Conservation (phyloP, 2,113 vertebrate genomes). For the Tonatia bakeri region DNA sequence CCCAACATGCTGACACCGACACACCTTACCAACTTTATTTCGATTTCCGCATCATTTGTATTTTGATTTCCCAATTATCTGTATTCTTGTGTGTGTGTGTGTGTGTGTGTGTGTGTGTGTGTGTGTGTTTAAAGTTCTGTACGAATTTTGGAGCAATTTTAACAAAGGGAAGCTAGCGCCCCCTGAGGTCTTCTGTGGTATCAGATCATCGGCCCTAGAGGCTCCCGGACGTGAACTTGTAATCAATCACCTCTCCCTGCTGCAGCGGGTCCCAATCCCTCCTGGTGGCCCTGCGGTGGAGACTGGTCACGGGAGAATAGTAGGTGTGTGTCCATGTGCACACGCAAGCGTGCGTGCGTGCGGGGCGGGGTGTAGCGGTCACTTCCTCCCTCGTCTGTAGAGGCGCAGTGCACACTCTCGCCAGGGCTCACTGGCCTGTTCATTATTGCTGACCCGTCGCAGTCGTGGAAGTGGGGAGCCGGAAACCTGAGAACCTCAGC, state of each 20-base stretch:
- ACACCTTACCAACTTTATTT: background rate
- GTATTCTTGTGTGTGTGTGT: too few species aligned
- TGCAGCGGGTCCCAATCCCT: background rate
- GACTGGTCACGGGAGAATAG: background rate
- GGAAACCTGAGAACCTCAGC: background rate
- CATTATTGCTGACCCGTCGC: background rate
- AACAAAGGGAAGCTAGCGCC: background rate
- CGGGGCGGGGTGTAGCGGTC: too few species aligned
- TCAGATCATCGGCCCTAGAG: background rate
- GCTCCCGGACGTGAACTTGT: background rate
- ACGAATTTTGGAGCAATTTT: background rate
- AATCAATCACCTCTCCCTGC: too few species aligned
- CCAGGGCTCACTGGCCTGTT: background rate
- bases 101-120: background rate
- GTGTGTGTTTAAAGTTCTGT: background rate
- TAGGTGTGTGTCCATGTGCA: background rate
- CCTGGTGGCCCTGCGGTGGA: background rate
- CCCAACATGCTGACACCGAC: background rate
- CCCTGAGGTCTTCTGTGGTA: background rate
- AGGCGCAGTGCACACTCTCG: background rate
- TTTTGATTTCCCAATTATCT: too few species aligned
- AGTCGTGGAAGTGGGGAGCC: background rate
- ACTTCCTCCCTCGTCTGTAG: background rate
- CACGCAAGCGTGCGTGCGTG: rapidly evolving
- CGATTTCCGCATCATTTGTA: background rate